Conservation (phyloP, 2,888 invertebrate species). For the Didymodactylos carnosus region DNA sequence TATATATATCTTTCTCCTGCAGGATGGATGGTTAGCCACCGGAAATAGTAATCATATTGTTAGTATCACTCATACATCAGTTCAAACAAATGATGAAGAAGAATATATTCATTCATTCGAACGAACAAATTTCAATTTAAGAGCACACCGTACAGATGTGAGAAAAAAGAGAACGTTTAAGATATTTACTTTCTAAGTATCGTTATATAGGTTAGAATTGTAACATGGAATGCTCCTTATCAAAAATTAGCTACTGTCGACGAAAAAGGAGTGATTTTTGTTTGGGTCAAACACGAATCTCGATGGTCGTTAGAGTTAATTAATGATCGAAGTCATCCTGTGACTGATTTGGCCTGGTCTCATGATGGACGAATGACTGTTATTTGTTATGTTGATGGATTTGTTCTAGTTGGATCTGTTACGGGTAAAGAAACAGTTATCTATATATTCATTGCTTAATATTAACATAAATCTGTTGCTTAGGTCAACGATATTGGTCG, state of each 20-base stretch:
- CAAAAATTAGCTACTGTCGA: constrained; percentile 93
- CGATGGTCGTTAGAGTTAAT: constrained; percentile 96
- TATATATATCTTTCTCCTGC: too few relatives aligned
- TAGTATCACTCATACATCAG: constrained; percentile 78
- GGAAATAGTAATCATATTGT: constrained; percentile 74
- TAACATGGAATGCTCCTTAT: constrained; percentile 94
- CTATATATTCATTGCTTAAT: too few relatives aligned
- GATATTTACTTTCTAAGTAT: constrained; percentile 21
- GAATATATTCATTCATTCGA: constrained; percentile 50
- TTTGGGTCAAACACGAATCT: constrained; percentile 93
- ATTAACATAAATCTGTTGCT: too few relatives aligned
- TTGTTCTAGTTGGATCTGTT: constrained; percentile 87
- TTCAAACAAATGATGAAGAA: constrained; percentile 49
- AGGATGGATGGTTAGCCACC: constrained; percentile 90
- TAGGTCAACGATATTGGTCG: constrained; percentile 93
- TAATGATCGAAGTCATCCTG: constrained; percentile 76
- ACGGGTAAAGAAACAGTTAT: too few relatives aligned
- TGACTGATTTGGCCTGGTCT: constrained; percentile 94
- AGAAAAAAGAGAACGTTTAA: constrained; percentile 32
- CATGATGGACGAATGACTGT: constrained; percentile 94
- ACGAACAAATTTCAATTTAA: constrained; percentile 81
- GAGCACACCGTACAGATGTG: constrained; percentile 88
- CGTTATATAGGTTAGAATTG: constrained; percentile 39
- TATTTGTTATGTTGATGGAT: constrained; percentile 92
- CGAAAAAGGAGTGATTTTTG: constrained; percentile 87